Percentiles rank a stretch among this genome's conserved stretches.
Evolutionary conservation across 2,797 vertebrate species (phyloP).

Genomic region (Pseudochromis fuscus): DNA sequence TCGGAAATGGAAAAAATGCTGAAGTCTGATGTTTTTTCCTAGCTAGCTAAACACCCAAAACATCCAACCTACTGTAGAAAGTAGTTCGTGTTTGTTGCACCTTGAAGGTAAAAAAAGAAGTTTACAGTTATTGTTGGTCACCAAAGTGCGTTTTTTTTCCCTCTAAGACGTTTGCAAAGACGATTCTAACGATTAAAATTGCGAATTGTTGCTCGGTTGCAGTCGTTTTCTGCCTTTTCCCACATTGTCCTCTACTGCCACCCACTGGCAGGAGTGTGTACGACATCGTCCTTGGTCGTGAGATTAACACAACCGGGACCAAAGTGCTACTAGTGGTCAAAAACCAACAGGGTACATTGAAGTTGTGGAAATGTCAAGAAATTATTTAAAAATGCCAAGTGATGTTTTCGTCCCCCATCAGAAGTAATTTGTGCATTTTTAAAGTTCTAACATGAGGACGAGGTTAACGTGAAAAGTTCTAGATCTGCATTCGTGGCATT

Average conservation of each 20-base stretch:
- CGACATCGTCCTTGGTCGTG: too few species aligned
- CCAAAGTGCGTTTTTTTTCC: neutral
- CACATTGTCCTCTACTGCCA: neutral
- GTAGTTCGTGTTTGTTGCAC: neutral
- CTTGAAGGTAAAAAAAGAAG: neutral
- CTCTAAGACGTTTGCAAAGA: neutral
- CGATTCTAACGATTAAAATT: too few species aligned
- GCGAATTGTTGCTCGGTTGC: conserved; percentile 1
- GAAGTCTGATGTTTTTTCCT: too few species aligned
- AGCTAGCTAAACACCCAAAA: too few species aligned
- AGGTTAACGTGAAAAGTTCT: neutral
- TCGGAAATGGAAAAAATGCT: neutral
- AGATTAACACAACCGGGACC: neutral
- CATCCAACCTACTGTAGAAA: neutral
- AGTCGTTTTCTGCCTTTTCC: neutral
- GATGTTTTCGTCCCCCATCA: too few species aligned
- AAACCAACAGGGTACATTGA: neutral
- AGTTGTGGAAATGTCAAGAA: too few species aligned
- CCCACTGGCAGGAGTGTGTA: neutral
- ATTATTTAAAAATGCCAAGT: too few species aligned
- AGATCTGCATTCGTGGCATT: too few species aligned
- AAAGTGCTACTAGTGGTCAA: neutral
- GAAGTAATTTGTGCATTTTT: neutral
- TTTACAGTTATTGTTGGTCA: conserved; percentile 1
- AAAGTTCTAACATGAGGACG: neutral